These are phyloP conservation scores for Mionectes olivaceus DNA, from an alignment of 2,797 vertebrate genomes.

Conservation along the genomic window DNA sequence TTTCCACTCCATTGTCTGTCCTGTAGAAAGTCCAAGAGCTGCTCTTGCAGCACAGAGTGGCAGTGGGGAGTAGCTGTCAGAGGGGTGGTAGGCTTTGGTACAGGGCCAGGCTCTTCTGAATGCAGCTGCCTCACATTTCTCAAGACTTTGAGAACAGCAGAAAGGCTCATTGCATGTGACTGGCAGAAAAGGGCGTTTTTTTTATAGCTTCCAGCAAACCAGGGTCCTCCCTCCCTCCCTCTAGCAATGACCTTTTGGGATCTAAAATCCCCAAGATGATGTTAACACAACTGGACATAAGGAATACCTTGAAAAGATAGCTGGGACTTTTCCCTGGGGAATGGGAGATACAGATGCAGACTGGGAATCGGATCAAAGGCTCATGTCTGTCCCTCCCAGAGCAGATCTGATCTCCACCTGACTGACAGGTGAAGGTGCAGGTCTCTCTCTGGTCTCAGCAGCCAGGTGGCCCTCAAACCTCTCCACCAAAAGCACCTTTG, in stretches of 20 bases:
- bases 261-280: neutral
- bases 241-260: neutral
- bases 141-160: neutral
- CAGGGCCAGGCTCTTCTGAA: neutral
- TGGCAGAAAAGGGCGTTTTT: neutral
- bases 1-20: neutral
- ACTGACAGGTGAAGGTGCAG: neutral
- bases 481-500: neutral
- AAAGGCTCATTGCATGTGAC: neutral
- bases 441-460: neutral
- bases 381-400: neutral
- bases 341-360: neutral
- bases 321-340: neutral
- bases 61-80: neutral
- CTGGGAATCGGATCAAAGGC: neutral
- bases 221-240: neutral
- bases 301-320: neutral
- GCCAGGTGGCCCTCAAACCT: neutral
- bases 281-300: neutral
- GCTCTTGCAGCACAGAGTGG: neutral
- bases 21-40: neutral
- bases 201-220: neutral
- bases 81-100: neutral
- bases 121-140: neutral
- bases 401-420: fast-evolving